Conservation (phyloP, 2,113 vertebrate genomes). For the Sialia sialis region DNA sequence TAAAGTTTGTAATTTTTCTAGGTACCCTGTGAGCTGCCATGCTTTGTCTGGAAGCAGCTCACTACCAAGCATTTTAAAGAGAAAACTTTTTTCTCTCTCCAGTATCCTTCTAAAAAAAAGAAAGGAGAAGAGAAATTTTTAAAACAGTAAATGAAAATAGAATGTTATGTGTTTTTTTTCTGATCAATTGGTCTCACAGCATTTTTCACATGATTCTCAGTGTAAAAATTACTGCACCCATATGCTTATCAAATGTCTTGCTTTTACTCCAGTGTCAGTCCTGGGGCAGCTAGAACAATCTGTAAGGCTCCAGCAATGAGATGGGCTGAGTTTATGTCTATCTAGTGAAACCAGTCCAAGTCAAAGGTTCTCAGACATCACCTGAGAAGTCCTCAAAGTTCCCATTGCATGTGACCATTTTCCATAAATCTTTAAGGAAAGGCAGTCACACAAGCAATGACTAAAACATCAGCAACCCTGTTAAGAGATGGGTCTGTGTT, state of each 20-base stretch:
- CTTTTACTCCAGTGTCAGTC: neutral
- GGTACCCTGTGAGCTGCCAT: neutral
- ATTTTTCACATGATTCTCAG: neutral
- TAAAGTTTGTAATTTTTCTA: neutral
- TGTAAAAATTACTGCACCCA: neutral
- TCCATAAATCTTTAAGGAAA: neutral
- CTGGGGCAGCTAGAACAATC: neutral
- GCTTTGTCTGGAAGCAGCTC: neutral
- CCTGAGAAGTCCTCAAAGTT: neutral
- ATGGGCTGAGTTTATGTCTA: neutral
- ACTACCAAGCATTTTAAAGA: neutral
- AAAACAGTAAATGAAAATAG: neutral
- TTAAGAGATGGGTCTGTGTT: neutral
- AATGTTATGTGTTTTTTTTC: neutral
- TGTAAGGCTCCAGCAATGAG: neutral
- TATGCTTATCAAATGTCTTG: neutral
- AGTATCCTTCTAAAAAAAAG: accelerated
- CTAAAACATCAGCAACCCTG: neutral
- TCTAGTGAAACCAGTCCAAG: neutral
- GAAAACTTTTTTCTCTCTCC: neutral
- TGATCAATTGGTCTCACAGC: neutral
- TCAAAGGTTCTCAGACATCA: neutral
- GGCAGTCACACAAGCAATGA: neutral
- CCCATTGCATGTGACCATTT: neutral
- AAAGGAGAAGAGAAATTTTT: accelerated